Percentiles rank a stretch among this genome's conserved stretches.
Evolutionary conservation across 1,140 invertebrate genomes (phyloP).

Genomic region (Globodera rostochiensis): DNA sequence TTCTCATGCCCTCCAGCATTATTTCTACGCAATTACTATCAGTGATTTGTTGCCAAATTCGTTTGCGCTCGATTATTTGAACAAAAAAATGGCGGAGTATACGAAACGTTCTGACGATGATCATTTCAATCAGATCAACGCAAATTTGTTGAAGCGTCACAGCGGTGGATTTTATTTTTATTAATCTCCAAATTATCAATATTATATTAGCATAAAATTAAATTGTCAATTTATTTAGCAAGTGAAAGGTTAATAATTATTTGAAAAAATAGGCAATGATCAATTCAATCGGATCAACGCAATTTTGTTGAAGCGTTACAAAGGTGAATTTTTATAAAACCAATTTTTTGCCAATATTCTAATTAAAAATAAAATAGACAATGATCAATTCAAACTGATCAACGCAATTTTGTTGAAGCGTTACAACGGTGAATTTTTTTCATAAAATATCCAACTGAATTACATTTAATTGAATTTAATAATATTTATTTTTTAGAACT

Average conservation of each 20-base stretch:
- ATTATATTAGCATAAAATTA: too few relatives aligned
- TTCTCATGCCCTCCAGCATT: conserved; percentile 30
- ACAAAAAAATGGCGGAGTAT: conserved; percentile 41
- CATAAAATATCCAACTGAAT: neutral
- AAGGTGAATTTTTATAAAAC: neutral
- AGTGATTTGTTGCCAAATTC: conserved; percentile 41
- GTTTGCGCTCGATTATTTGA: conserved; percentile 41
- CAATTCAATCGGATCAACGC: conserved; percentile 26
- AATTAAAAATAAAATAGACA: too few relatives aligned
- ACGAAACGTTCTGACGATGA: neutral
- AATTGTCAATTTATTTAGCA: too few relatives aligned
- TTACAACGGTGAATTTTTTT: conserved; percentile 15
- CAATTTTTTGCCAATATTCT: neutral
- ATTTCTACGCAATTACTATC: conserved; percentile 44
- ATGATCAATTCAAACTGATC: too few relatives aligned
- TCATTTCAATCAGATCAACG: conserved; percentile 24
- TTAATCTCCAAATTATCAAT: too few relatives aligned
- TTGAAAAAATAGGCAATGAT: neutral
- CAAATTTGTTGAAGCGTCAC: neutral
- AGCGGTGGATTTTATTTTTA: too few relatives aligned
- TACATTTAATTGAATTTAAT: neutral
- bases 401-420: too few relatives aligned
- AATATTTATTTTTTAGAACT: neutral
- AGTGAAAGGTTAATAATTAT: too few relatives aligned
- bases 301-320: conserved; percentile 2